Base-by-base conservation (phyloP, 2,797 vertebrate genomes). In the Myotis vivesi region DNA sequence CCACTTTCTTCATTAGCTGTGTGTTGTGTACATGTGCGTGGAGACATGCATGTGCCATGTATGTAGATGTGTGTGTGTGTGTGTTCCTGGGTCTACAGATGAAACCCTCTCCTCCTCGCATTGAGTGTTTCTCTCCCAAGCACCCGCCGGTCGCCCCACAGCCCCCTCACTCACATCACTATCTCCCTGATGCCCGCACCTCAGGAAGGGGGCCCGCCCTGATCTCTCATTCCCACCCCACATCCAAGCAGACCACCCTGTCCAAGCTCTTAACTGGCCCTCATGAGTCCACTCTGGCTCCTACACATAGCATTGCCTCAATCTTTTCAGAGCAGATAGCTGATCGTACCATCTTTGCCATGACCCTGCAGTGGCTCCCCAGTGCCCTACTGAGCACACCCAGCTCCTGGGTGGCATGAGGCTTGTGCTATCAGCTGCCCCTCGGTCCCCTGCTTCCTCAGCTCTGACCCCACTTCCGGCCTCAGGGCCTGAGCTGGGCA, bases 331-430 rank as follows among this genome's bases (percentile, higher is more conserved):
- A 38, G 30, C 23, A 17, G 19, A 8, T 5, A 17, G 17, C 33
- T 6, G 1, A 13, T 5, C 8, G 0, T 0, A 2, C 38, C 7
- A 0, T 4, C 2, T 41, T 0, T 33, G 23, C 28, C n/a, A 0
- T 2, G 22, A 55, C 64, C 28, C 22, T 1, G 38, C 16, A 1
- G 36, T 0, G 19, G 36, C 6, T 19, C 62, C 11, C n/a, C 3
- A 1, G 46, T 7, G 12, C 36, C 13, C 44, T 28, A 5, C 5
- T 2, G 0, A 19, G 8, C 9, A 22, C 0, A 3, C 3, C 53
- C 53, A 8, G 36, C 25, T 19, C 59, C 73, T 23, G 8, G 6
- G 0, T 9, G 3, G 33, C 59, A 23, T 1, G 33, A 71, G 9
- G 19, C 41, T 20, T 1, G 3, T 62, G 4, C n/a, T 9, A 1